Base-by-base conservation (phyloP, 2,113 vertebrate species). In the Tamias sibiricus region DNA sequence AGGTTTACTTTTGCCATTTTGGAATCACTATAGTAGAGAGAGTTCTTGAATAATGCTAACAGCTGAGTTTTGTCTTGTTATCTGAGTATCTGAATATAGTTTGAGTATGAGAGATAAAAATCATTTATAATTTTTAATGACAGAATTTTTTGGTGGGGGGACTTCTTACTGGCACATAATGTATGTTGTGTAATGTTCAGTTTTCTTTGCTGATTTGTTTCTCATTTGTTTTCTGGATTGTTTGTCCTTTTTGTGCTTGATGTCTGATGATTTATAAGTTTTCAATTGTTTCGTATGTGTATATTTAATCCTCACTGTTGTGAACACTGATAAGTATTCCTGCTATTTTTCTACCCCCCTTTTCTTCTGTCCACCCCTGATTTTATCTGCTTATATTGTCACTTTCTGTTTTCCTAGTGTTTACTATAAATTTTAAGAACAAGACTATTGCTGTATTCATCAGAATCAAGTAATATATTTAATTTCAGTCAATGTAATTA, bases 391-490 rank as follows among this genome's bases (percentile, higher is more conserved):
- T 47, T 92, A 66, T 81, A 64, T 57, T 81, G 42, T 91, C 30
- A 72, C 66, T 87, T 91, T 75, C 19, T 82, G 32, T 87, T 87
- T 92, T 59, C 11, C 11, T 40, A 13, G 14, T 71, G 14, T 71
- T 86, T 81, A 52, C 57, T 87, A 68, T 77, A 82, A 71, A 76
- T n/a, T 88, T 88, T 40, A 54, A 57, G 12, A 47, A 74, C 3
- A 40, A 42, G 44, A 59, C 71, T 83, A 30, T 85, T 87, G 68
- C 17, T 52, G 59, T 22, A 59, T 90, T 81, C 22, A 71, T 91
- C 30, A 96, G 66, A 76, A 91, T 94, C 75, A 91, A 86, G 75
- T 76, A 49, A 62, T 32, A 30, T 20, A 30, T 76, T 91, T 91
- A 82, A 76, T 64, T 96, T 94, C 44, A 71, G 71, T 8, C n/a